Percentiles rank a stretch among this genome's conserved stretches.
Conservation (phyloP, 2,113 vertebrate genomes). For the Alosa alosa region DNA sequence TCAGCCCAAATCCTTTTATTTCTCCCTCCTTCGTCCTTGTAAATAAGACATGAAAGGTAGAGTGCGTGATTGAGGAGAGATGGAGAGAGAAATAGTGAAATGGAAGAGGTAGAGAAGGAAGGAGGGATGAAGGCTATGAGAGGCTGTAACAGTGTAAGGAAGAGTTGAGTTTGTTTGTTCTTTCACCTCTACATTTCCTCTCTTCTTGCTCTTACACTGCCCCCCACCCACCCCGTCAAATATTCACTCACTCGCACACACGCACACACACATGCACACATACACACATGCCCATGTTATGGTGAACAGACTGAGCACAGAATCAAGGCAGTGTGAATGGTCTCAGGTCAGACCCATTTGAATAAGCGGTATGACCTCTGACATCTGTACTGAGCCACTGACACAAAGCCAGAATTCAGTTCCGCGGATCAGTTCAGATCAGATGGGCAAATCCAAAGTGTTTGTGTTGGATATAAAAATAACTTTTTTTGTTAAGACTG, state of each 20-base stretch:
- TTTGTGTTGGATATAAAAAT: too few relatives aligned
- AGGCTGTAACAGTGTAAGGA: background rate
- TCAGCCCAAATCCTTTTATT: slow-evolving; percentile 45
- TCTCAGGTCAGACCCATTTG: background rate
- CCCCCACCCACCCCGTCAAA: background rate
- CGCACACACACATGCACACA: background rate
- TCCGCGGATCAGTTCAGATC: background rate
- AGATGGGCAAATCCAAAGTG: background rate
- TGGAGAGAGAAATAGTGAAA: background rate
- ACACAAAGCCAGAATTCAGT: background rate
- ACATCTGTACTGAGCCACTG: background rate
- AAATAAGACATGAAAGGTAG: slow-evolving; percentile 40
- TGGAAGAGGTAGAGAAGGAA: background rate
- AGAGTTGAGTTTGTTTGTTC: background rate
- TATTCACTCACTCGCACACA: background rate
- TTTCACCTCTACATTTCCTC: background rate
- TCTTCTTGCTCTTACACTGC: background rate
- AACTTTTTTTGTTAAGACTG: too few relatives aligned
- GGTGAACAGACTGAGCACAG: too few relatives aligned
- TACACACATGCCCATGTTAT: background rate
- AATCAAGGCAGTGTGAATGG: background rate
- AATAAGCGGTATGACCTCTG: background rate
- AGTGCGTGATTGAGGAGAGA: background rate
- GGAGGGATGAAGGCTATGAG: background rate
- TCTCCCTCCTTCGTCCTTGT: slow-evolving; percentile 22